A percentile compares a stretch with the other conserved stretches of the same genome.
Conservation (phyloP, 2,888 invertebrate genomes). For the Ypsolopha sequella region DNA sequence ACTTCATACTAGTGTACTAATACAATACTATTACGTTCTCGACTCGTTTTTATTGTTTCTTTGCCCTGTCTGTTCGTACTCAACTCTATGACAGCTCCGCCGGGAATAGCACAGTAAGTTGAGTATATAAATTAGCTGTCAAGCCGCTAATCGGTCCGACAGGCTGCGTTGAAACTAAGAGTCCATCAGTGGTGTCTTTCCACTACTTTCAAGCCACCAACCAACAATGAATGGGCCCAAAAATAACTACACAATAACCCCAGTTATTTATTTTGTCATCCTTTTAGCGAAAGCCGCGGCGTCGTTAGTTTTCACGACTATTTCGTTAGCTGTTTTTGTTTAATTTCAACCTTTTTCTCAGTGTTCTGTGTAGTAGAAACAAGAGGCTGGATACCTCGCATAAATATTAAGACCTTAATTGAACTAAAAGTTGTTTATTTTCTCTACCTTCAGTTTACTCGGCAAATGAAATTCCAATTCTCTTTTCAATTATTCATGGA, state of each 20-base stretch:
- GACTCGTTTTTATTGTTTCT: too few species aligned
- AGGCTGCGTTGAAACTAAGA: constrained; percentile 66
- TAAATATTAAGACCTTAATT: too few species aligned
- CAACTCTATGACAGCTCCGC: constrained; percentile 9
- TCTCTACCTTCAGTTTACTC: too few species aligned
- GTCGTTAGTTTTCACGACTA: constrained; percentile 45
- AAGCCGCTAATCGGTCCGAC: constrained; percentile 65
- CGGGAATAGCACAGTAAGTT: constrained; percentile 64
- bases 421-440: too few species aligned
- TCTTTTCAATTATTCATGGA: too few species aligned
- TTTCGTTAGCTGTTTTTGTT: constrained; percentile 18
- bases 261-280: constrained; percentile 49
- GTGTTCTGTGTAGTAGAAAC: not conserved
- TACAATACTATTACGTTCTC: too few species aligned
- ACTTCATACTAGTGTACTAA: too few species aligned
- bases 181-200: constrained; percentile 53
- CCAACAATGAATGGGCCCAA: constrained; percentile 34
- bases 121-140: constrained; percentile 71
- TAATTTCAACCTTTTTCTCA: not conserved
- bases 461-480: too few species aligned
- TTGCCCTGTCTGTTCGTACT: not conserved
- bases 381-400: too few species aligned
- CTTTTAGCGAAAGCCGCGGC: constrained; percentile 45
- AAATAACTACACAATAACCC: constrained; percentile 57
- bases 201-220: constrained; percentile 34